phyloP scores from a whole-genome alignment of 2,797 vertebrate genomes.

The Alcedo atthis region DNA sequence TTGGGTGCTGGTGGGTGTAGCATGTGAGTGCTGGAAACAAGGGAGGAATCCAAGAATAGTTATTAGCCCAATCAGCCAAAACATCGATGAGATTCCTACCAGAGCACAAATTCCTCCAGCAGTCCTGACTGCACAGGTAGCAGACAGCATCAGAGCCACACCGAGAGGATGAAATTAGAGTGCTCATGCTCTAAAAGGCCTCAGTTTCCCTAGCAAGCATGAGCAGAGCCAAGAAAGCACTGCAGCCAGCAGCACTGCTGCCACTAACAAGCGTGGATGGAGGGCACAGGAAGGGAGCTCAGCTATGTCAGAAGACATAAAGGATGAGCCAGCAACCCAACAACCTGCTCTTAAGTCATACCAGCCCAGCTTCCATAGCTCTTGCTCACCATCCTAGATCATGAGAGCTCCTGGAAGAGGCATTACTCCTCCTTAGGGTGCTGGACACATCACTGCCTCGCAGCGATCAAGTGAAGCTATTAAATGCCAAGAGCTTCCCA shows the following conservation, averaged over 20 bases:
- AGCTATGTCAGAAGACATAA: accelerated
- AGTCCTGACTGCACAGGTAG: neutral
- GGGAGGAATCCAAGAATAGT: neutral
- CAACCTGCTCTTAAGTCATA: accelerated
- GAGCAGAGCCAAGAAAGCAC: neutral
- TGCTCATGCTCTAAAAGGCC: neutral
- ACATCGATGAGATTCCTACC: neutral
- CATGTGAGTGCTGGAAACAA: accelerated
- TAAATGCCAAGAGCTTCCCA: constrained; percentile 46
- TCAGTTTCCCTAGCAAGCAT: neutral
- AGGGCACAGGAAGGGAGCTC: neutral
- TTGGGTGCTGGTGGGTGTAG: neutral
- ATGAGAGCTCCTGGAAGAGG: accelerated
- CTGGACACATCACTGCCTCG: neutral
- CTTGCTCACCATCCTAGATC: neutral
- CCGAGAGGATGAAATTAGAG: neutral
- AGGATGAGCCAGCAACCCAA: neutral
- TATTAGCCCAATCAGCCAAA: neutral
- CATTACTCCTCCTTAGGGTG: neutral
- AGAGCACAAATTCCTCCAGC: neutral
- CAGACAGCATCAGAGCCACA: neutral
- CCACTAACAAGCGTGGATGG: neutral
- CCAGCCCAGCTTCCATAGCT: neutral
- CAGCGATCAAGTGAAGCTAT: neutral
- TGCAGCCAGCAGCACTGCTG: neutral